Evolutionary conservation across 2,797 vertebrate genomes (phyloP), one percentile per base, ranked within the genome.

Genomic region (Paratrypauchen microcephalus): DNA sequence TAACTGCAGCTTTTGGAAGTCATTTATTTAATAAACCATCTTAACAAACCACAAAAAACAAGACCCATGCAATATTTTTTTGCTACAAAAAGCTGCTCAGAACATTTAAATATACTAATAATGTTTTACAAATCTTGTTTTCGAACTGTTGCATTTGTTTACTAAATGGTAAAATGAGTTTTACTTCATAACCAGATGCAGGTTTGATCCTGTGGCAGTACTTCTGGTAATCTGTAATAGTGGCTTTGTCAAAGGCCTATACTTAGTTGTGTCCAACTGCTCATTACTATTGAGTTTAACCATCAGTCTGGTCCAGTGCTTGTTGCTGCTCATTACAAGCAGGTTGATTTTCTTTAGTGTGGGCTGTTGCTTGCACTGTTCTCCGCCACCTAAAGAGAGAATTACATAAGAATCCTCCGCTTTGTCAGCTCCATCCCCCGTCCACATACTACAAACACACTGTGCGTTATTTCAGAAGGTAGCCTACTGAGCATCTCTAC

Each of bases 331-430:
- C 88, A 91, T 91, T 92, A 91, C 86, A 87, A 88, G 89, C 85
- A 85, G 87, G 81, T 88, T 92, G 81, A 24, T 48, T 64, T 84
- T 84, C 90, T 89, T 86, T 83, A 88, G 90, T 92, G 93, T 94
- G 93, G 93, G 93, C 88, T 91, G 93, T 78, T 89, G 88, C 86
- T 88, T 88, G 88, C 87, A 87, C 88, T 89, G 87, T 92, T 91
- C 89, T 93, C 86, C 62, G 80, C 89, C 87, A 90, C 90, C 91
- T 92, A 91, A 92, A 92, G 86, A 90, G 89, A 91, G 82, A 91
- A 90, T 93, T 93, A 94, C 91, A 91, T 93, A 94, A 94, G 91
- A 92, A 89, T 92, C 91, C 93, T 92, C 92, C 86, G 79, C 89
- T 89, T 92, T 87, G 83, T 90, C 89, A 87, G 87, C 86, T 90